phyloP scores from a whole-genome alignment of 1,140 invertebrate species.

The Octopus sinensis region DNA sequence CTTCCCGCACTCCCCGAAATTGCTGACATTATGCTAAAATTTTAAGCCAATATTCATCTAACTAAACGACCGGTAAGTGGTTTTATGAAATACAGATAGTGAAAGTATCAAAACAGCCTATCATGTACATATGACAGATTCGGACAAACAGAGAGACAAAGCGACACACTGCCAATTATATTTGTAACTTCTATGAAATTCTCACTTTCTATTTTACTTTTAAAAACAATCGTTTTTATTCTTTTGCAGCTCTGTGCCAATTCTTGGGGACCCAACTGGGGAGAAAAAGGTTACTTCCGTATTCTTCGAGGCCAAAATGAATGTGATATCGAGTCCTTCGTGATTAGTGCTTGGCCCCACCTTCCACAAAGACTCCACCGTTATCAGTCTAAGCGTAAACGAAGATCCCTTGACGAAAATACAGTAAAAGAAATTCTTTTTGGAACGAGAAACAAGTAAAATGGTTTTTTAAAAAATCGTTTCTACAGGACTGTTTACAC shows the following conservation, averaged over 20 bases:
- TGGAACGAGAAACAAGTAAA: background rate
- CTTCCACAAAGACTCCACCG: background rate
- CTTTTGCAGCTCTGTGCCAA: constrained; percentile 71
- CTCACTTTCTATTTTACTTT: too few species aligned
- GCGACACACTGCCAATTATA: too few species aligned
- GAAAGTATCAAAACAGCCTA: too few species aligned
- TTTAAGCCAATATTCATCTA: too few species aligned
- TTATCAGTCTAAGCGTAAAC: background rate
- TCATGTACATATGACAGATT: too few species aligned
- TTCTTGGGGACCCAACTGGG: constrained; percentile 87
- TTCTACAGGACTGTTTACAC: background rate
- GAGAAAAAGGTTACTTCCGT: constrained; percentile 65
- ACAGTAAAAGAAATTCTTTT: background rate
- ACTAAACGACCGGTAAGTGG: too few species aligned
- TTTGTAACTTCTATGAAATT: too few species aligned
- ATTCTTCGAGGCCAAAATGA: constrained; percentile 46
- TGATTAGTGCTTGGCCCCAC: constrained; percentile 44
- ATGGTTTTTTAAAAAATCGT: background rate
- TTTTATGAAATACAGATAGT: too few species aligned
- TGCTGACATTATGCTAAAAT: too few species aligned
- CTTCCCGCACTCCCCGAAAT: too few species aligned
- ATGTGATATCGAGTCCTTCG: constrained; percentile 48
- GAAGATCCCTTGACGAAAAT: background rate
- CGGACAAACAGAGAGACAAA: too few species aligned
- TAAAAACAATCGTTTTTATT: background rate